Evolutionary conservation across 2,113 vertebrate genomes (phyloP).

Genomic region (Neotoma lepida): DNA sequence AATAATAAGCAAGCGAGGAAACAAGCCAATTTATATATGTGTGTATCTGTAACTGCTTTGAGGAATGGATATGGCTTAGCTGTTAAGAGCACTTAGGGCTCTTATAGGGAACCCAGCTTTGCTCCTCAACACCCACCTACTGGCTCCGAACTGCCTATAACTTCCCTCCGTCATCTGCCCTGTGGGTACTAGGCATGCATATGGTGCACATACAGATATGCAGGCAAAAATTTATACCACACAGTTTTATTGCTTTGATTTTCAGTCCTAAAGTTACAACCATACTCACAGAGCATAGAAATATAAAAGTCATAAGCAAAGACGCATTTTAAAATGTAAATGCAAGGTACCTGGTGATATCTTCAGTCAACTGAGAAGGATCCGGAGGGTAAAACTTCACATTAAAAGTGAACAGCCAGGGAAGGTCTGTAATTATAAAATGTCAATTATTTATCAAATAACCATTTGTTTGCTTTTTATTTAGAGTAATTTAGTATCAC

Average conservation of each 20-base stretch:
- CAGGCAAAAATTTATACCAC: not conserved
- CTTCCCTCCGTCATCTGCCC: not conserved
- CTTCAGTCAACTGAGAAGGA: slow-evolving; percentile 95
- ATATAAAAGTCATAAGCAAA: slow-evolving; percentile 44
- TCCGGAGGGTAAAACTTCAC: slow-evolving; percentile 99
- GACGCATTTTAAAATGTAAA: slow-evolving; percentile 2
- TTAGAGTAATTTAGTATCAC: not conserved
- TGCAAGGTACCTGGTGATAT: slow-evolving; percentile 94
- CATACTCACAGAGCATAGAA: not conserved
- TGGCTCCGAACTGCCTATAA: not conserved
- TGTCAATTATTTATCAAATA: slow-evolving; percentile 31
- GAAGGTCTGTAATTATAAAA: slow-evolving; percentile 89
- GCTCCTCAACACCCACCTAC: not conserved
- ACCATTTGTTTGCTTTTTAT: not conserved
- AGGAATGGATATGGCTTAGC: not conserved
- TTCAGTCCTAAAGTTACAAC: slow-evolving; percentile 35
- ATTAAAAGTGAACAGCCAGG: slow-evolving; percentile 96
- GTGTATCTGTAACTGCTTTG: not conserved
- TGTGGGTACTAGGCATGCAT: not conserved
- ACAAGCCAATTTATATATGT: not conserved
- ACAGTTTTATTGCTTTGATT: not conserved
- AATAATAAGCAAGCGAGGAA: not conserved
- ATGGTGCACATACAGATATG: not conserved
- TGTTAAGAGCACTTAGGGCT: not conserved
- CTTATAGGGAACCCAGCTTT: not conserved